Base-by-base conservation (phyloP, 2,113 vertebrate species). In the Leptocoma aspasia region DNA sequence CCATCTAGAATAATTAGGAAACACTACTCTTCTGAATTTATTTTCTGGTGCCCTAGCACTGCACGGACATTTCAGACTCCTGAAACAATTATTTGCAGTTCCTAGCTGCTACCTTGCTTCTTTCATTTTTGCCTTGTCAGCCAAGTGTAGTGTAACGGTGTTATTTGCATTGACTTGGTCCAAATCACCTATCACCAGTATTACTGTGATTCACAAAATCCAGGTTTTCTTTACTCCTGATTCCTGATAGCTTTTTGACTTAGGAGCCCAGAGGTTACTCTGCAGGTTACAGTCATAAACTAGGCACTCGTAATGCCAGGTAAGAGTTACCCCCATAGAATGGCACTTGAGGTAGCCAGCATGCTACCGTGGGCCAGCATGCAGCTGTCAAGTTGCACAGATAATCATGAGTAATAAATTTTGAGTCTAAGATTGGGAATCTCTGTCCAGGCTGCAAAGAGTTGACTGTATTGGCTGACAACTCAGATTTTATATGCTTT, bases 141-240 rank as follows among this genome's bases (percentile, higher is more conserved):
- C 49, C 30, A 65, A 44, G 39, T 0, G 0, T 8, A 13, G 35
- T 45, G 13, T 35, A 39, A 13, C 17, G 42, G 30, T 6, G 15
- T 42, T 82, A 28, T 76, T 53, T 80, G 57, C 47, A 26, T 19
- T 82, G 66, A 24, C 57, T 76, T 82, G 42, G 27, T 70, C 42
- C 23, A 42, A 70, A 39, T 56, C 2, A 1, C 22, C 9, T 60
- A 0, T 75, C 59, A 57, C 23, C 2, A 18, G 9, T 52, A 44
- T 71, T 71, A 21, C 23, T 42, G 59, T 33, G 21, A 56, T 77
- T 64, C 30, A 22, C 22, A 78, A 69, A 82, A 73, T 60, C 30
- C 13, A 39, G 6, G 11, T 52, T 68, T 57, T 68, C 28, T 71
- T 79, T 63, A 19, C 21, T 59, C 17, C 47, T 73, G 13, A n/a